Base-by-base conservation (phyloP, 1,140 invertebrate genomes). In the Linepithema humile region DNA sequence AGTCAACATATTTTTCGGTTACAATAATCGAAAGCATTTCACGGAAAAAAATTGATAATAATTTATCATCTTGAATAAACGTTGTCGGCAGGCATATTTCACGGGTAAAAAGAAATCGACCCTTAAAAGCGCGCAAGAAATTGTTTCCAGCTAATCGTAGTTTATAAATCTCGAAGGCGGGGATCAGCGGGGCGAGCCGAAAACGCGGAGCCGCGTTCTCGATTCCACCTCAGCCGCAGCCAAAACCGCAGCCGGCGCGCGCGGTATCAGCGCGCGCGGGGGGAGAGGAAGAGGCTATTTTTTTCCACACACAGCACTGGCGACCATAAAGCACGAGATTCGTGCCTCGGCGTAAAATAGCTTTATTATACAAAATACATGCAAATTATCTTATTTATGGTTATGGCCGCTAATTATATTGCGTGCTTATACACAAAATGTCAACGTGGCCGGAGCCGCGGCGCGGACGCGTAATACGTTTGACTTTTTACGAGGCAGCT, bases 351-450 rank as follows among this genome's bases (percentile, higher is more conserved):
- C 86, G 91, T 92, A 92, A 92, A 93, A 92, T 91, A 92, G 91
- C 90, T 92, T 90, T 91, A 93, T 93, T 92, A 92, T 90, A 92
- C 89, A 92, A 92, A 92, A 92, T 91, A 87, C 88, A 93, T 93
- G 92, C 91, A 93, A 93, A 93, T 93, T 92, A 92, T 88, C 89
- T 93, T 93, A 93, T 93, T 93, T 93, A 93, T 85, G 92, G 88
- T 93, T 92, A 93, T 92, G 86, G 87, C 77, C 84, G 89, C 91
- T 92, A 92, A 93, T 93, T 93, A 92, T 91, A 92, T 91, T 90
- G 92, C 88, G 88, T 88, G 88, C 90, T 89, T 92, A 91, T 92
- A 88, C 88, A 89, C 90, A 91, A 91, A 92, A 93, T 93, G 92
- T 93, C 92, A 93, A 93, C 92, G 90, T 89, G 85, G 85, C 65